Evolutionary conservation across 1,140 invertebrate species (phyloP).

Genomic region (Drosophila ironensis): DNA sequence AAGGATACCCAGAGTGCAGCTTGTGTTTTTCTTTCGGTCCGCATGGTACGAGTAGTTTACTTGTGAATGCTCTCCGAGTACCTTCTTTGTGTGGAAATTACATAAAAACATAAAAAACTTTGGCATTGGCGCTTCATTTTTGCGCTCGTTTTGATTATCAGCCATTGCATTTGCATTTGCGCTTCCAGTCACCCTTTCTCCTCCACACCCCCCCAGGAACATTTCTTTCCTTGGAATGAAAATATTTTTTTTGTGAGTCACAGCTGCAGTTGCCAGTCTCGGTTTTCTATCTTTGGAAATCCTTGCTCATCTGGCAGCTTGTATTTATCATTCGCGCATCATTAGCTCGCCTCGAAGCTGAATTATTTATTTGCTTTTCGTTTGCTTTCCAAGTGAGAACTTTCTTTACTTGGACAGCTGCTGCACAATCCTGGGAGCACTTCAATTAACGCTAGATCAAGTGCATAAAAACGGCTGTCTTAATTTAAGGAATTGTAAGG

Average conservation of each 20-base stretch:
- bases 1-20: conserved; percentile 40
- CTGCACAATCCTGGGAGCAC: conserved; percentile 5
- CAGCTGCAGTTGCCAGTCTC: conserved; percentile 48
- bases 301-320: conserved; percentile 52
- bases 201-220: too few species aligned
- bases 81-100: conserved; percentile 55
- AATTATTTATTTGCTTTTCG: conserved; percentile 49
- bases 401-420: conserved; percentile 26
- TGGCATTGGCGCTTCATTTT: conserved; percentile 55
- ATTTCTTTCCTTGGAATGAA: too few species aligned
- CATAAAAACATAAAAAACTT: conserved; percentile 38
- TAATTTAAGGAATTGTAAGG: background rate
- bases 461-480: conserved; percentile 14
- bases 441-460: conserved; percentile 23
- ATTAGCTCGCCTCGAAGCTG: conserved; percentile 52
- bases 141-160: conserved; percentile 73
- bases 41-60: background rate
- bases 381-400: conserved; percentile 21
- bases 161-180: conserved; percentile 57
- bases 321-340: conserved; percentile 76
- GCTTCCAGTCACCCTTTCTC: background rate
- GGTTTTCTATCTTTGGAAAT: conserved; percentile 16
- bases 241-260: conserved; percentile 49
- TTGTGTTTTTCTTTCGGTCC: conserved; percentile 14
- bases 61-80: background rate